Percentiles rank a stretch among this genome's conserved stretches.
Evolutionary conservation across 2,797 vertebrate species (phyloP).

Genomic region (Enteromius anoplus): DNA sequence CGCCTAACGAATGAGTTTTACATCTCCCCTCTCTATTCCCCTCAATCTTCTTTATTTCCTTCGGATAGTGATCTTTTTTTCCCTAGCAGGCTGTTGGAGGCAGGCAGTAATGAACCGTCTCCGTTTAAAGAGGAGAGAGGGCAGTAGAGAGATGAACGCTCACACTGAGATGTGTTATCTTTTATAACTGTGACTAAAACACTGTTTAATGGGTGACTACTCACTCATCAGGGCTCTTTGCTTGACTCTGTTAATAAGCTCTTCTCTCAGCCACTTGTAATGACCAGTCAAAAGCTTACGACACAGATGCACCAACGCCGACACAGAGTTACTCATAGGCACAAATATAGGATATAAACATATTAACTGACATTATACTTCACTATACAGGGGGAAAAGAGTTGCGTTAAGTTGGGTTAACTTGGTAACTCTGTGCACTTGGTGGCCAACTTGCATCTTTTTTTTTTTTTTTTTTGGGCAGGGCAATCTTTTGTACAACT

Average conservation of each 20-base stretch:
- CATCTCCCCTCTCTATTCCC: constrained; percentile 23
- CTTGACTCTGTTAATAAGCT: constrained; percentile 54
- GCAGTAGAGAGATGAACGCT: constrained; percentile 44
- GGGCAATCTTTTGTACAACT: neutral
- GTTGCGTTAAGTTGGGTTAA: no score
- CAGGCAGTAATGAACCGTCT: constrained; percentile 30
- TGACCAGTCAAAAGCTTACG: constrained; percentile 47
- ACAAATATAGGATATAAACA: constrained; percentile 8
- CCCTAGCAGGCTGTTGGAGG: constrained; percentile 16
- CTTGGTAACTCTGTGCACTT: no score
- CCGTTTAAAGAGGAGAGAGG: constrained; percentile 32
- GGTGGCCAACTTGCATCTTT: neutral
- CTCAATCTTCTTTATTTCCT: constrained; percentile 1
- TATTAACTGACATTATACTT: neutral
- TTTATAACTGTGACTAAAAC: constrained; percentile 60
- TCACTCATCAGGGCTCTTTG: constrained; percentile 55
- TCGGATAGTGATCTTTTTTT: constrained; percentile 32
- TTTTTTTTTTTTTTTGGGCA: neutral
- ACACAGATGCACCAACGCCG: constrained; percentile 28
- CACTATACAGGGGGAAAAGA: neutral
- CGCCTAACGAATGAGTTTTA: neutral
- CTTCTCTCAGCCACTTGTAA: constrained; percentile 66
- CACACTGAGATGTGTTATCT: constrained; percentile 49
- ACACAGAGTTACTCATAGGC: constrained; percentile 21
- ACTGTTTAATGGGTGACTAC: constrained; percentile 56